Conservation (phyloP, 2,113 vertebrate species). For the Rallus limicola region DNA sequence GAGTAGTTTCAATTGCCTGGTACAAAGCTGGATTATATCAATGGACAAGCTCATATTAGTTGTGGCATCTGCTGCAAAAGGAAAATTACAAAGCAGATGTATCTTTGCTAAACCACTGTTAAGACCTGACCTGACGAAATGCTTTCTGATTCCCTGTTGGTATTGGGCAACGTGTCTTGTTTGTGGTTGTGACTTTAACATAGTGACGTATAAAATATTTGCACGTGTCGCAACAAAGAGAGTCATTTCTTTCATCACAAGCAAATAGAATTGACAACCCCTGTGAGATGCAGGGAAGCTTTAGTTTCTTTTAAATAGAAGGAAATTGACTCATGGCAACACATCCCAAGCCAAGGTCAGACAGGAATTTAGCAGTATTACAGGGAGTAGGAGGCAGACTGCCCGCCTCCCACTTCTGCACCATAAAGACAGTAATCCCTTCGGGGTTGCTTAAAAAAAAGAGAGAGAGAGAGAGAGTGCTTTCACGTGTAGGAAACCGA, state of each 20-base stretch:
- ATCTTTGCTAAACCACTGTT: background rate
- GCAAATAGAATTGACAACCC: background rate
- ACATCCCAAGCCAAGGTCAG: background rate
- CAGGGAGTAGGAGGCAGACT: background rate
- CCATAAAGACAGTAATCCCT: background rate
- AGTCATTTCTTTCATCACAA: background rate
- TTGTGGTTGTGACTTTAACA: background rate
- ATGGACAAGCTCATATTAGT: constrained; percentile 12
- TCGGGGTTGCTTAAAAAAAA: background rate
- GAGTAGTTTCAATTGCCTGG: background rate
- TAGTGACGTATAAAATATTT: background rate
- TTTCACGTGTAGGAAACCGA: background rate
- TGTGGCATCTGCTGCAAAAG: background rate
- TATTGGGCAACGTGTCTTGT: background rate
- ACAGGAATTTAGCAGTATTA: background rate
- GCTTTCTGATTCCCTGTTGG: background rate
- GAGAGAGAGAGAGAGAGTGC: background rate
- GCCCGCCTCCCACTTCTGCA: background rate
- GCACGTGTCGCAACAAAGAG: background rate
- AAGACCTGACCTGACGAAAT: background rate
- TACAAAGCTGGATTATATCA: constrained; percentile 59
- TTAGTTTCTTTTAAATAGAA: background rate
- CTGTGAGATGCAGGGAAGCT: background rate
- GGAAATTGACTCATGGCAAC: background rate
- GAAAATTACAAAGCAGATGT: background rate